Evolutionary conservation across 2,888 invertebrate genomes (phyloP).

Genomic region (Bibio marci): DNA sequence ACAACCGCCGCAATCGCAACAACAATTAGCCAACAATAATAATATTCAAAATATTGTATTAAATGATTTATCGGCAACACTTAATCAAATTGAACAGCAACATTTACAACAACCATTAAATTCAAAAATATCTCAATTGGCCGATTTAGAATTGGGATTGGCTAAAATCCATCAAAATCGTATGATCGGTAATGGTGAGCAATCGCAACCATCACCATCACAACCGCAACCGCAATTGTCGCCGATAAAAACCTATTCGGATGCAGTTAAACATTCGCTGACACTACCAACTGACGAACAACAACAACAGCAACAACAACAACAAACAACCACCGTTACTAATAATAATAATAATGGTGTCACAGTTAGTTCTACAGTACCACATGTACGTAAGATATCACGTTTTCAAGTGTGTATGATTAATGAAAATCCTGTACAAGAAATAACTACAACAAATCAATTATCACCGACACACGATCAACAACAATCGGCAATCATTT

Average conservation of each 20-base stretch:
- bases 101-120: neutral
- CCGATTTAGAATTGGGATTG: slow-evolving; percentile 41
- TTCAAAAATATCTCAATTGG: slow-evolving; percentile 32
- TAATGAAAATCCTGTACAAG: slow-evolving; percentile 27
- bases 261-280: neutral
- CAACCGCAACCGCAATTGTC: slow-evolving; percentile 5
- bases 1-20: slow-evolving; percentile 7
- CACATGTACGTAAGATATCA: slow-evolving; percentile 43
- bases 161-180: slow-evolving; percentile 24
- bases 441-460: too few species aligned
- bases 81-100: neutral
- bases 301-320: slow-evolving; percentile 5
- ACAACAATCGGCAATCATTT: neutral
- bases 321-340: slow-evolving; percentile 1
- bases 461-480: neutral
- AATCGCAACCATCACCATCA: slow-evolving; percentile 1
- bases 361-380: neutral
- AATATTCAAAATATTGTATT: too few species aligned
- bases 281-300: neutral
- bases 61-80: neutral
- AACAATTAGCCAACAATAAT: slow-evolving; percentile 1
- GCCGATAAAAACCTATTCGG: slow-evolving; percentile 1
- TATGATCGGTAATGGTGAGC: neutral
- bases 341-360: neutral
- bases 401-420: slow-evolving; percentile 66